phyloP scores from a whole-genome alignment of 2,888 invertebrate genomes.

The Cantharis rufa region DNA sequence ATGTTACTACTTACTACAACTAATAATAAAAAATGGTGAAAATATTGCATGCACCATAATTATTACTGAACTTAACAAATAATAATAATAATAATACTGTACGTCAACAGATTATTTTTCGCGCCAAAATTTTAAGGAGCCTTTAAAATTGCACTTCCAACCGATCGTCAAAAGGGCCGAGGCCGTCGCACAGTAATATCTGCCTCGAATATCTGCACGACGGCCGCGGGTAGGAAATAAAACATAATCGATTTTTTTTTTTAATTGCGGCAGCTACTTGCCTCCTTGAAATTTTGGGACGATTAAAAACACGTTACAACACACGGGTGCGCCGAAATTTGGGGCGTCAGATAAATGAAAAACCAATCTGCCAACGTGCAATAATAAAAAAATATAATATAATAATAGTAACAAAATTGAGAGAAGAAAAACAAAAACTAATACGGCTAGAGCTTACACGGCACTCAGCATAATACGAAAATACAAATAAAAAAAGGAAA shows the following conservation, averaged over 20 bases:
- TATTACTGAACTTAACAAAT: constrained; percentile 27
- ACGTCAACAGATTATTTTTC: neutral
- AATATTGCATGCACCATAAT: constrained; percentile 56
- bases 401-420: constrained; percentile 44
- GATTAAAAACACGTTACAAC: neutral
- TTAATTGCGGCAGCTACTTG: neutral
- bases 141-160: neutral
- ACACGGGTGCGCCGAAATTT: neutral
- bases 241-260: neutral
- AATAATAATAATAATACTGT: constrained; percentile 1
- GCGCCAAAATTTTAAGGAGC: neutral
- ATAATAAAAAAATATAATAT: constrained; percentile 38
- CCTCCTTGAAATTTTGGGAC: neutral
- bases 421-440: constrained; percentile 46
- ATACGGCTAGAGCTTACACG: constrained; percentile 46
- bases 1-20: constrained; percentile 52
- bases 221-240: neutral
- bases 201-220: neutral
- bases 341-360: neutral
- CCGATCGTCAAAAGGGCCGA: neutral
- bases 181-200: neutral
- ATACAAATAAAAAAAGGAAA: constrained; percentile 30
- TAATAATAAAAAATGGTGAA: constrained; percentile 49
- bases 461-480: constrained; percentile 48
- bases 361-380: constrained; percentile 13